Percentiles rank a stretch among this genome's conserved stretches.
These are phyloP conservation scores for Drosophila seguyi DNA, from an alignment of 1,140 invertebrate genomes.

Conservation along the genomic window DNA sequence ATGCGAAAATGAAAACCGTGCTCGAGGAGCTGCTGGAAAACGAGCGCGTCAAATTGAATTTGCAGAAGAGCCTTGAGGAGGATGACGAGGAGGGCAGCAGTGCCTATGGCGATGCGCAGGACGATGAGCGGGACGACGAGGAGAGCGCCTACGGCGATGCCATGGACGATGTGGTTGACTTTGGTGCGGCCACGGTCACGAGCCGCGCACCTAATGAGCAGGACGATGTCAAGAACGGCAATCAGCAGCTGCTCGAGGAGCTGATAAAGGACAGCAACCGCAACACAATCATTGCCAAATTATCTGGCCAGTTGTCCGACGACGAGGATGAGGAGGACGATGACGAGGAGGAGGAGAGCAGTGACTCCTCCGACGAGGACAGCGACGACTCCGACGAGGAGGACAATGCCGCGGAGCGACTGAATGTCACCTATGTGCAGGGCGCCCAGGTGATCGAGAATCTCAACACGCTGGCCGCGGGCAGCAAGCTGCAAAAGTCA, in stretches of 20 bases:
- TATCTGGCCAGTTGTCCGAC: slow-evolving; percentile 67
- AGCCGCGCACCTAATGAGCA: slow-evolving; percentile 37
- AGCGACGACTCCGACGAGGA: slow-evolving; percentile 75
- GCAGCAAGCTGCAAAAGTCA: slow-evolving; percentile 76
- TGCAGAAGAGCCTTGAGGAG: slow-evolving; percentile 81
- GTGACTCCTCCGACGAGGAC: slow-evolving; percentile 73
- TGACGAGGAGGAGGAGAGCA: slow-evolving; percentile 68
- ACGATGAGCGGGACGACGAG: slow-evolving; percentile 68
- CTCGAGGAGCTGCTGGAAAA: slow-evolving; percentile 84
- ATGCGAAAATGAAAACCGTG: slow-evolving; percentile 85
- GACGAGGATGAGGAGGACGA: slow-evolving; percentile 69
- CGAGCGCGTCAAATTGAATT: slow-evolving; percentile 85
- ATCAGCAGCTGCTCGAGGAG: slow-evolving; percentile 75
- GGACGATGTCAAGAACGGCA: slow-evolving; percentile 70
- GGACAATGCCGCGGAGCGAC: slow-evolving; percentile 63
- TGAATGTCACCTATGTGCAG: slow-evolving; percentile 73
- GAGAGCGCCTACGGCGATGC: slow-evolving; percentile 73
- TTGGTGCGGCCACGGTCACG: slow-evolving; percentile 36
- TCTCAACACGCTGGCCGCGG: slow-evolving; percentile 67
- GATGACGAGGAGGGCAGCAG: slow-evolving; percentile 30
- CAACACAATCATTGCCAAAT: slow-evolving; percentile 74
- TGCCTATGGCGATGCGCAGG: slow-evolving; percentile 58
- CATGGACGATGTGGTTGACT: slow-evolving; percentile 79
- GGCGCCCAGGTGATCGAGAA: slow-evolving; percentile 83
- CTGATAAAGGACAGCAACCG: slow-evolving; percentile 81